A percentile compares a stretch with the other conserved stretches of the same genome.
phyloP scores from a whole-genome alignment of 2,797 vertebrate species.

The Oreortyx pictus region DNA sequence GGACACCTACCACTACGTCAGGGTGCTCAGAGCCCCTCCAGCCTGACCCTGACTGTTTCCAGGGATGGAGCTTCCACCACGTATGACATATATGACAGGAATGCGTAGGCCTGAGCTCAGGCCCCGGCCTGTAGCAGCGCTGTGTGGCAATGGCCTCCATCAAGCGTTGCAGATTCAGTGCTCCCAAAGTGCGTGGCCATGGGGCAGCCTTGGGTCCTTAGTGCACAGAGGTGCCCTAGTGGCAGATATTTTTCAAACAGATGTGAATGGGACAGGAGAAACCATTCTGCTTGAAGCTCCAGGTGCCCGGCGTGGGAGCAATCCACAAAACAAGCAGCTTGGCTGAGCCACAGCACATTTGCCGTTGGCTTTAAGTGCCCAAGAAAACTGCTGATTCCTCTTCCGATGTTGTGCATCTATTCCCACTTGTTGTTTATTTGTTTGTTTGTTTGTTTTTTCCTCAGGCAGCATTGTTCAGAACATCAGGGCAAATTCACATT shows the following conservation, averaged over 20 bases:
- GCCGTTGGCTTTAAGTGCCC: too few relatives aligned
- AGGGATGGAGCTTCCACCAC: too few relatives aligned
- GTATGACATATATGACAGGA: neutral
- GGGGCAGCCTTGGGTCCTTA: neutral
- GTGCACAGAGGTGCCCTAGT: neutral
- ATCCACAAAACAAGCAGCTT: neutral
- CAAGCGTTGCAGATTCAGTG: accelerated
- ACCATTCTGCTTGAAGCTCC: neutral
- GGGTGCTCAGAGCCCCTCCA: too few relatives aligned
- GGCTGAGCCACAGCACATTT: neutral
- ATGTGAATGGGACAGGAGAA: neutral
- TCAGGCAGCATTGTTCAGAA: neutral
- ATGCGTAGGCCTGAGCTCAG: neutral
- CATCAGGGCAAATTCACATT: neutral
- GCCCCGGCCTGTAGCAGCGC: accelerated
- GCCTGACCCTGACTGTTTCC: too few relatives aligned
- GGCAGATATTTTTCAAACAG: neutral
- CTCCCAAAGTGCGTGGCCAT: accelerated
- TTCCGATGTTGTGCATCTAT: neutral
- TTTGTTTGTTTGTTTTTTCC: neutral
- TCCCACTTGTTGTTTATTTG: too few relatives aligned
- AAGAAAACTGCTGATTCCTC: neutral
- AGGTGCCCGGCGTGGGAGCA: accelerated
- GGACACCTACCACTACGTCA: too few relatives aligned
- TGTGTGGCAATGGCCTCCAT: accelerated